phyloP scores from a whole-genome alignment of 2,113 vertebrate genomes.

The Syngnathus typhle region DNA sequence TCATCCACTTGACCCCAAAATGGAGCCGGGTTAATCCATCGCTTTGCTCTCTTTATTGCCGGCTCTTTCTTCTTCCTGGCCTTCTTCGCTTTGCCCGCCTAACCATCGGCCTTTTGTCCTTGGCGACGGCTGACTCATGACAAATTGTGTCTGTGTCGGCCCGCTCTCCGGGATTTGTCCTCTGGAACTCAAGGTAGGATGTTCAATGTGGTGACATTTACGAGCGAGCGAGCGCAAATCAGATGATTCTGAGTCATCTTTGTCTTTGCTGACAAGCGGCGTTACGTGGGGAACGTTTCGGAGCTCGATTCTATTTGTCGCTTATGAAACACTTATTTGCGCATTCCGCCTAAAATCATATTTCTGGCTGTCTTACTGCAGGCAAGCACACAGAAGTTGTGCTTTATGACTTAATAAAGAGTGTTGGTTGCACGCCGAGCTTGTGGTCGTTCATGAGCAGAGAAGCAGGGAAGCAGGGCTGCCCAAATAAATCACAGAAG shows the following conservation, averaged over 20 bases:
- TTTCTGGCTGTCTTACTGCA: background rate
- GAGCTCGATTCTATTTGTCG: background rate
- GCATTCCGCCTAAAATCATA: background rate
- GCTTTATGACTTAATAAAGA: slow-evolving; percentile 3
- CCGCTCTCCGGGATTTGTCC: background rate
- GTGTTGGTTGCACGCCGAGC: background rate
- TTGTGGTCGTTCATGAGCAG: background rate
- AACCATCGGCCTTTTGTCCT: background rate
- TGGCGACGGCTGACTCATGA: slow-evolving; percentile 7
- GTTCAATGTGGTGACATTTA: background rate
- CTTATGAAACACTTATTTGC: too few relatives aligned
- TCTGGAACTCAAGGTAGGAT: slow-evolving; percentile 6
- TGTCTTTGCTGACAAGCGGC: too few relatives aligned
- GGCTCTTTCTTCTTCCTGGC: slow-evolving; percentile 8
- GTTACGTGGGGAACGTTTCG: background rate
- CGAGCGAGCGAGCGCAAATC: background rate
- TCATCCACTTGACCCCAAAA: slow-evolving; percentile 30
- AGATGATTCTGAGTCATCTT: background rate
- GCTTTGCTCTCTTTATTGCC: slow-evolving; percentile 13
- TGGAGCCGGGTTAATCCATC: slow-evolving; percentile 1
- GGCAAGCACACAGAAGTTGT: background rate
- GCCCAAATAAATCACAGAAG: slow-evolving; percentile 2
- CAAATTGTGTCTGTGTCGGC: background rate
- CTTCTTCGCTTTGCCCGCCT: background rate
- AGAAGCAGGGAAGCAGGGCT: background rate